Evolutionary conservation across 2,888 invertebrate species (phyloP).

Genomic region (Eremobia ochroleuca): DNA sequence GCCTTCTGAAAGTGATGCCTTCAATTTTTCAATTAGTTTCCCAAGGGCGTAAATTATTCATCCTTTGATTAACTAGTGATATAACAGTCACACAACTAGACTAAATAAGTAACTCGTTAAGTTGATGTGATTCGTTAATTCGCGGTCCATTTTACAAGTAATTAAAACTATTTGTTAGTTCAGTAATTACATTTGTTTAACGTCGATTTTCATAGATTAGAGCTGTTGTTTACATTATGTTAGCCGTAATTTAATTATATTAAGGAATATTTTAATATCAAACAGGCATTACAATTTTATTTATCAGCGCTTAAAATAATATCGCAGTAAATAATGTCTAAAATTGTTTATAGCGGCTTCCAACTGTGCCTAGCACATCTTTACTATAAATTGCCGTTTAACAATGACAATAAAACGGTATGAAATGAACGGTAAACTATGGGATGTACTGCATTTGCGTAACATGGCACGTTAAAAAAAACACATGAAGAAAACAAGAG

Average conservation of each 20-base stretch:
- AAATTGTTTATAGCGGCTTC: constrained; percentile 53
- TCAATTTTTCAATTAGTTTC: constrained; percentile 33
- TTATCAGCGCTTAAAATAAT: constrained; percentile 37
- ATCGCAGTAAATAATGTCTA: constrained; percentile 37
- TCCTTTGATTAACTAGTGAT: constrained; percentile 37
- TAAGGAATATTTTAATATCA: constrained; percentile 1
- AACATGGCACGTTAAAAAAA: constrained; percentile 51
- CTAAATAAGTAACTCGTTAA: constrained; percentile 50
- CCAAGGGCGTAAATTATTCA: constrained; percentile 44
- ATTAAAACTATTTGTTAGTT: constrained; percentile 66
- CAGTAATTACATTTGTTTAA: constrained; percentile 34
- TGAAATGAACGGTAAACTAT: constrained; percentile 58
- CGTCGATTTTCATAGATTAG: constrained; percentile 11
- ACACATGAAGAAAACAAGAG: constrained; percentile 59
- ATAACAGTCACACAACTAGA: constrained; percentile 41
- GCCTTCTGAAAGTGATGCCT: constrained; percentile 18
- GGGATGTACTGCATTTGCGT: constrained; percentile 58
- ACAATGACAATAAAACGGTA: constrained; percentile 50
- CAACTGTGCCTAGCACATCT: constrained; percentile 48
- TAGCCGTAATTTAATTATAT: not conserved
- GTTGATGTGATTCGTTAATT: constrained; percentile 53
- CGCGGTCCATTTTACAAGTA: constrained; percentile 58
- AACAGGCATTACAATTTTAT: constrained; percentile 33
- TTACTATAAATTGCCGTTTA: constrained; percentile 55
- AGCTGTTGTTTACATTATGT: constrained; percentile 13